A percentile compares a stretch with the other conserved stretches of the same genome.
Conservation (phyloP, 1,140 invertebrate genomes). For the Zaprionus kolodkinae region DNA sequence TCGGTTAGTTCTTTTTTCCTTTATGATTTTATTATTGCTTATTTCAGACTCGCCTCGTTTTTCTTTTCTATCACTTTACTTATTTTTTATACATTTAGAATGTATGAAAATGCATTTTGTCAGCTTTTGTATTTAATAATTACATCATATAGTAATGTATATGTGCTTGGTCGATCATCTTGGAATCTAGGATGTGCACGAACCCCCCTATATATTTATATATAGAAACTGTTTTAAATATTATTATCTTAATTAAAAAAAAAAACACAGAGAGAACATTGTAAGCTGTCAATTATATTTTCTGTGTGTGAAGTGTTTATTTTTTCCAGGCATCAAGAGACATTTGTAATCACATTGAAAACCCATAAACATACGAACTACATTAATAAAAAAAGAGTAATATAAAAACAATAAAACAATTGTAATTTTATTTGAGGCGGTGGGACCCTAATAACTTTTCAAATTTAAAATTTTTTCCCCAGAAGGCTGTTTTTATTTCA, state of each 20-base stretch:
- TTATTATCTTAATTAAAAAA: slow-evolving; percentile 35
- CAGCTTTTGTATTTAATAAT: slow-evolving; percentile 59
- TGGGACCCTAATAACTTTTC: neutral
- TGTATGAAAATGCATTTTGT: slow-evolving; percentile 73
- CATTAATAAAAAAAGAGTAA: slow-evolving; percentile 38
- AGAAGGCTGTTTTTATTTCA: too few relatives aligned
- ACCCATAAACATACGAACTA: slow-evolving; percentile 41
- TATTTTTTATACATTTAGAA: slow-evolving; percentile 68
- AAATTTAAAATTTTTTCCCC: too few relatives aligned
- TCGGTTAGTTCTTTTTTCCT: slow-evolving; percentile 3
- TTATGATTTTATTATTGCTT: slow-evolving; percentile 30
- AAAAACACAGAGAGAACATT: slow-evolving; percentile 54
- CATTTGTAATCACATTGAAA: slow-evolving; percentile 74
- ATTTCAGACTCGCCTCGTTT: slow-evolving; percentile 16
- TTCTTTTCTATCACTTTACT: slow-evolving; percentile 4
- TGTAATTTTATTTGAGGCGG: neutral
- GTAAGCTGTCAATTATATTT: slow-evolving; percentile 53
- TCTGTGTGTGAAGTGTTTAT: slow-evolving; percentile 46
- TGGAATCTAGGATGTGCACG: neutral
- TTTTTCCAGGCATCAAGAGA: slow-evolving; percentile 46
- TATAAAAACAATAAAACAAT: slow-evolving; percentile 12
- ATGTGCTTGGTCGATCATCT: slow-evolving; percentile 33
- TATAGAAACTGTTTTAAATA: slow-evolving; percentile 27
- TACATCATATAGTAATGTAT: slow-evolving; percentile 39
- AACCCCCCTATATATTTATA: slow-evolving; percentile 27